Conservation (phyloP, 2,888 invertebrate species). For the Drosophila phalerata region DNA sequence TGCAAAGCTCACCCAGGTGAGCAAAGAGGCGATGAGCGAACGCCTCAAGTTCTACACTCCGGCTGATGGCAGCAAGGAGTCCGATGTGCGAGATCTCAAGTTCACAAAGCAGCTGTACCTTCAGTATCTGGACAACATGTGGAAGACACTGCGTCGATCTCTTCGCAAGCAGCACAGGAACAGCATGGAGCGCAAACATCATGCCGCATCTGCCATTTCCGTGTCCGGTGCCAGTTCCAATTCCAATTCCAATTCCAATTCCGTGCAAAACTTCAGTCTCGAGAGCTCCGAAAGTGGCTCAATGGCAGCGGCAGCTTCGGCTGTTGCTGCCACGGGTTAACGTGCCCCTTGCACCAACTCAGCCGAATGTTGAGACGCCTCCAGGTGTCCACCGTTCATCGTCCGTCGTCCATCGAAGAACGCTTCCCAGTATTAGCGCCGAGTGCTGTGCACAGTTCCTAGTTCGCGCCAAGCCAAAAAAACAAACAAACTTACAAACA, state of each 20-base stretch:
- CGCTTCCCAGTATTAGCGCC: slow-evolving; percentile 51
- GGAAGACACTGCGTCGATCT: slow-evolving; percentile 45
- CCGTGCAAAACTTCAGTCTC: slow-evolving; percentile 22
- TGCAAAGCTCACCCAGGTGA: slow-evolving; percentile 60
- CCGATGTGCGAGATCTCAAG: slow-evolving; percentile 67
- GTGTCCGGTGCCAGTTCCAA: background rate
- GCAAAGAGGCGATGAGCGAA: slow-evolving; percentile 54
- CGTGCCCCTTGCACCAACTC: background rate
- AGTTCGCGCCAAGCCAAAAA: slow-evolving; percentile 32
- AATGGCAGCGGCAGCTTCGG: background rate
- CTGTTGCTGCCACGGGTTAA: background rate
- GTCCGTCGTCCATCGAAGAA: background rate
- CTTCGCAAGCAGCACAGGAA: slow-evolving; percentile 35
- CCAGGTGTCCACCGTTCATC: background rate
- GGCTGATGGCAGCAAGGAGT: slow-evolving; percentile 51
- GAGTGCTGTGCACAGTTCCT: slow-evolving; percentile 33
- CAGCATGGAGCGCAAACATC: slow-evolving; percentile 41
- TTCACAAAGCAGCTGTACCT: slow-evolving; percentile 74
- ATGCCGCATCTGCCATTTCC: background rate
- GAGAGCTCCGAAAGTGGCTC: slow-evolving; percentile 43
- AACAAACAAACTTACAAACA: background rate
- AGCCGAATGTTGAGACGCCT: slow-evolving; percentile 7
- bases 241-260: slow-evolving; percentile 9
- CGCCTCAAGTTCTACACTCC: slow-evolving; percentile 72
- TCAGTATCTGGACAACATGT: slow-evolving; percentile 70